Base-by-base conservation (phyloP, 2,888 invertebrate species). In the Callyntrura sp. region DNA sequence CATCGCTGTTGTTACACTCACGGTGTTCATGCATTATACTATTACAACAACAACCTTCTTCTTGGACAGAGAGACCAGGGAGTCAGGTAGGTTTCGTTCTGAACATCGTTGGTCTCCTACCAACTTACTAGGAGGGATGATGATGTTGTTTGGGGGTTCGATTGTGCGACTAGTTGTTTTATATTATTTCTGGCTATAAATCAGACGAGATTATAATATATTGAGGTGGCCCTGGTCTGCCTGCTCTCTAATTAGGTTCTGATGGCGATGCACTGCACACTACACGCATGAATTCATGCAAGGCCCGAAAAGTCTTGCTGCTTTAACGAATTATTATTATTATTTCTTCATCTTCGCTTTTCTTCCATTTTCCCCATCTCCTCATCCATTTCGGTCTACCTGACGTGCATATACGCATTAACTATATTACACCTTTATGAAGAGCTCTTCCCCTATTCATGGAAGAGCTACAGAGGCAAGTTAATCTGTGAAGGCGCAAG, bases 141-240 rank as follows among this genome's bases (percentile, higher is more conserved):
- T 90, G 35, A 87, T 87, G 84, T 90, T 83, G 90, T 89, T 89
- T 82, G 81, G 88, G 86, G 90, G 85, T 85, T 90, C 85, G 88
- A 91, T 91, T 88, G 88, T 82, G 73, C 85, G 86, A 88, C 85
- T 88, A 84, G 90, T 87, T 91, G 91, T 90, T 89, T 91, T 84
- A 87, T 91, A 87, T 91, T 90, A 90, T 91, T 89, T 88, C 86
- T 85, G 83, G 91, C 91, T 90, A 92, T 93, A 92, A 93, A 93
- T 93, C 92, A 93, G 91, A 85, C 81, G 68, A 91, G 91, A 92
- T 91, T 91, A 92, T 89, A 89, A 89, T 90, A 91, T 91, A 91
- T 91, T 90, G 90, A 92, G 92, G 92, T 92, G 92, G 92, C 92
- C 92, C 85, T 81, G 86, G 90, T 90, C 76, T 90, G 79, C 89